Percentiles rank a stretch among this genome's conserved stretches.
Evolutionary conservation across 2,888 invertebrate genomes (phyloP).

Genomic region (Podotricha telesiphe): DNA sequence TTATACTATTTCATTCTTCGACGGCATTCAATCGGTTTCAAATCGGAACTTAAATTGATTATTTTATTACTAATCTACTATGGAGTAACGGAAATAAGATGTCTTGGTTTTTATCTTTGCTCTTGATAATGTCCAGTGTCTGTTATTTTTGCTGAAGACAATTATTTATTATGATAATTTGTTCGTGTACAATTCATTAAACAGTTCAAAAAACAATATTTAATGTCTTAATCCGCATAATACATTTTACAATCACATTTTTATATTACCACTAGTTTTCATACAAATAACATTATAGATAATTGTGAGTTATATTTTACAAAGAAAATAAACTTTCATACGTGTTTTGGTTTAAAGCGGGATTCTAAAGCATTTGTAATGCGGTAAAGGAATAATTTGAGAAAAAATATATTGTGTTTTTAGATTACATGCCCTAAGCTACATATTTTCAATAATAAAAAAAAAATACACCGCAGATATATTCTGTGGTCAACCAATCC

Average conservation of each 20-base stretch:
- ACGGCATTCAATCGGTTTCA: slow-evolving; percentile 37
- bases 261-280: background rate
- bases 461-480: slow-evolving; percentile 42
- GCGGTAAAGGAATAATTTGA: slow-evolving; percentile 23
- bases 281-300: background rate
- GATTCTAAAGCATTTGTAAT: background rate
- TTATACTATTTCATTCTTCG: slow-evolving; percentile 34
- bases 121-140: background rate
- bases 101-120: background rate
- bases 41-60: slow-evolving; percentile 34
- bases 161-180: background rate
- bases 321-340: slow-evolving; percentile 3
- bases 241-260: background rate
- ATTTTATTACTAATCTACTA: slow-evolving; percentile 23
- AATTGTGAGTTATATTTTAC: background rate
- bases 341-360: slow-evolving; percentile 4
- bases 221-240: no score
- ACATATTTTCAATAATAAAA: slow-evolving; percentile 16
- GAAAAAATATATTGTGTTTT: slow-evolving; percentile 6
- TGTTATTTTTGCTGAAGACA: background rate
- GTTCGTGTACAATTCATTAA: no score
- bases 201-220: no score
- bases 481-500: slow-evolving; percentile 54
- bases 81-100: slow-evolving; percentile 9
- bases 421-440: slow-evolving; percentile 10